Percentiles rank a stretch among this genome's conserved stretches.
Evolutionary conservation across 2,797 vertebrate genomes (phyloP).

Genomic region (Perodicticus potto): DNA sequence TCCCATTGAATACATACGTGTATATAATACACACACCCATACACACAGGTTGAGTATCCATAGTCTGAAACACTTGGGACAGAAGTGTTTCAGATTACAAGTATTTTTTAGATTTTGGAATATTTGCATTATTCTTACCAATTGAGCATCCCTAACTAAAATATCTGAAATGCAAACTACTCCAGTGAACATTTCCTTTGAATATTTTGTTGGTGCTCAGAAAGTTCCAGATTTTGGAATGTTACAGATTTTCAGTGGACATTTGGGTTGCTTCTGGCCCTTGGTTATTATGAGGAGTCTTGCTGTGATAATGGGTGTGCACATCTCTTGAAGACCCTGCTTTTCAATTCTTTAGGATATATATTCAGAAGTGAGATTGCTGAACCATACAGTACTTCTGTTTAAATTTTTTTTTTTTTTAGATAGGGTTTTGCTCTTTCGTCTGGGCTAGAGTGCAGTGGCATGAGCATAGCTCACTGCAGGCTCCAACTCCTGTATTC

Average conservation of each 20-base stretch:
- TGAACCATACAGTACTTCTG: fast-evolving
- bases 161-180: background rate
- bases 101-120: background rate
- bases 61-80: background rate
- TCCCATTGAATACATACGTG: background rate
- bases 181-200: background rate
- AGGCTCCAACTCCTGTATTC: no score
- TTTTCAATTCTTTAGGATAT: background rate
- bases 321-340: background rate
- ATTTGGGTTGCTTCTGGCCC: background rate
- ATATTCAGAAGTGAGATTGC: background rate
- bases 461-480: no score
- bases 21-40: no score
- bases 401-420: background rate
- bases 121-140: background rate
- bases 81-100: background rate
- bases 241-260: background rate
- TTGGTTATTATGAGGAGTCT: background rate
- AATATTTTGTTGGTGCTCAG: background rate
- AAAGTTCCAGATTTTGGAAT: background rate
- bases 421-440: no score
- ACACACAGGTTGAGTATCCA: background rate
- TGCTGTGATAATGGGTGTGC: background rate
- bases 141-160: background rate
- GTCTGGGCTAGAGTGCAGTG: no score